phyloP scores from a whole-genome alignment of 2,797 vertebrate species.

The Nyctalus aviator region DNA sequence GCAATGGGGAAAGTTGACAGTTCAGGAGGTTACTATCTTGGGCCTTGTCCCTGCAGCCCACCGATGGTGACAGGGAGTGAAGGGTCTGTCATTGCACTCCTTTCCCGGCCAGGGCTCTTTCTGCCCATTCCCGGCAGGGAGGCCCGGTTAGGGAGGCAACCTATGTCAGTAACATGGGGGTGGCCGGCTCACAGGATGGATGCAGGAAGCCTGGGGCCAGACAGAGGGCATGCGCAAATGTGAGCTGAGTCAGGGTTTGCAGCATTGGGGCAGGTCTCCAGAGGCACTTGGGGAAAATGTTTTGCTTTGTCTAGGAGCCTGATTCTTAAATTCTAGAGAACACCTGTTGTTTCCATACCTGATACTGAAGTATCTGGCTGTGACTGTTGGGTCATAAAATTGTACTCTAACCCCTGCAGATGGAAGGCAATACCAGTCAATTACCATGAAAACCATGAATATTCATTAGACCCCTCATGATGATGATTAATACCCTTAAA shows the following conservation, averaged over 20 bases:
- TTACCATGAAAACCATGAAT: conserved; percentile 64
- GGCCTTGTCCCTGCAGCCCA: not conserved
- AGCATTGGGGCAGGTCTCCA: not conserved
- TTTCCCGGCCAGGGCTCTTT: not conserved
- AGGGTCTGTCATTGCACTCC: not conserved
- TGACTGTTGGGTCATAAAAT: conserved; percentile 66
- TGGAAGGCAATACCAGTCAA: conserved; percentile 46
- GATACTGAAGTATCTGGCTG: conserved; percentile 31
- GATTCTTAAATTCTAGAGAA: conserved; percentile 37
- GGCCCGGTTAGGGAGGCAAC: not conserved
- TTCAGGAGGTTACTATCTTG: not conserved
- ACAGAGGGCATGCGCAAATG: not conserved
- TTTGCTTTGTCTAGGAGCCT: conserved; percentile 54
- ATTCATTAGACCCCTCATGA: conserved; percentile 67
- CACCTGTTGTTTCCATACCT: conserved; percentile 49
- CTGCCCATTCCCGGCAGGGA: not conserved
- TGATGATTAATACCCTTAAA: conserved; percentile 58
- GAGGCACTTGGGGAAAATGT: not conserved
- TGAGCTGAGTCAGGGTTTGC: not conserved
- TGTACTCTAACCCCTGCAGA: conserved; percentile 28
- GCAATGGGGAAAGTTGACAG: not conserved
- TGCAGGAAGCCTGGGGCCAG: not conserved
- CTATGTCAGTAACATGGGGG: not conserved
- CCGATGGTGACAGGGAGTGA: not conserved
- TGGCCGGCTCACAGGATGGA: not conserved